Evolutionary conservation across 2,113 vertebrate genomes (phyloP).

Genomic region (Pithys albifrons): DNA sequence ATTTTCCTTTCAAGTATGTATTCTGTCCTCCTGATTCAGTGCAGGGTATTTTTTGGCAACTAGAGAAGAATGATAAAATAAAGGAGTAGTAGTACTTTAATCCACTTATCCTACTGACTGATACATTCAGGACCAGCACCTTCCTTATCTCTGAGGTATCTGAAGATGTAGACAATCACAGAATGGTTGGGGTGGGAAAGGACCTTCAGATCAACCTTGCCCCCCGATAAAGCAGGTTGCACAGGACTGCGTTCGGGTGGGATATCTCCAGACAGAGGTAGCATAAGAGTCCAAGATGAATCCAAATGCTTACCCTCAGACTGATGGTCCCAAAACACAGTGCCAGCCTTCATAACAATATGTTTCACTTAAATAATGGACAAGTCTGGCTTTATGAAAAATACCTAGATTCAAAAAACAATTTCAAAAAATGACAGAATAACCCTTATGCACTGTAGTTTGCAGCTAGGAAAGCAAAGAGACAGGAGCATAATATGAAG

Average conservation of each 20-base stretch:
- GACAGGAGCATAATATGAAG: neutral
- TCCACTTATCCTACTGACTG: neutral
- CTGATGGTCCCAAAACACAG: neutral
- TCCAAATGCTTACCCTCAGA: neutral
- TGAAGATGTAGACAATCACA: neutral
- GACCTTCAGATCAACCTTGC: rapidly evolving
- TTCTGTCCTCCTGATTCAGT: neutral
- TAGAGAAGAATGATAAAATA: neutral
- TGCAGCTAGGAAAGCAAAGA: neutral
- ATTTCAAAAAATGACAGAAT: neutral
- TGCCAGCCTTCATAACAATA: neutral
- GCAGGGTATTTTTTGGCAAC: neutral
- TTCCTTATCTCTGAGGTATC: neutral
- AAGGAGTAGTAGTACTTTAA: neutral
- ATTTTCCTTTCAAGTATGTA: neutral
- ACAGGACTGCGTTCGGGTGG: neutral
- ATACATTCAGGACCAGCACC: neutral
- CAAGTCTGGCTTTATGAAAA: slow-evolving; percentile 19
- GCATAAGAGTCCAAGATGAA: neutral
- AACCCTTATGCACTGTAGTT: neutral
- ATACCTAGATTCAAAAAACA: neutral
- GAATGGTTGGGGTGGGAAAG: neutral
- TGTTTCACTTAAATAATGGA: slow-evolving; percentile 8
- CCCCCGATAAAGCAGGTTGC: neutral
- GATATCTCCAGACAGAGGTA: neutral